Evolutionary conservation across 2,888 invertebrate genomes (phyloP), one percentile per base, ranked within the genome.

Genomic region (Falcaria lacertinaria): DNA sequence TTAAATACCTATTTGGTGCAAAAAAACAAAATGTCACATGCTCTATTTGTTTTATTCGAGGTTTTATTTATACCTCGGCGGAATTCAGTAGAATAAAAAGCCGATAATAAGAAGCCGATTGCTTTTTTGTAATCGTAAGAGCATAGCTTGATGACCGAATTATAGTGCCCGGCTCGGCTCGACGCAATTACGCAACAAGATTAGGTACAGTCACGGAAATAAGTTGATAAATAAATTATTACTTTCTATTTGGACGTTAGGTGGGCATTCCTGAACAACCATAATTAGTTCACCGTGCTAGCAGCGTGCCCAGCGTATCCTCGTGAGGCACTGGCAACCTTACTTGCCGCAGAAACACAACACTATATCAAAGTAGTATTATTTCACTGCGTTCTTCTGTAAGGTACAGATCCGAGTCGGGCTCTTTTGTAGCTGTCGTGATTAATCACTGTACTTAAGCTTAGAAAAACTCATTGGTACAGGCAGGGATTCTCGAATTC

Each of bases 111-210:
- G 32, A 42, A 42, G 40, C 41, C 36, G 19, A 47, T 48, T 32
- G 33, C 34, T 48, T 47, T 43, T 44, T 32, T 34, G 40, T 39
- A 41, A 47, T 48, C 43, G 45, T 52, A 49, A n/a, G n/a, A n/a
- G n/a, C n/a, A n/a, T 37, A 37, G 42, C 25, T 15, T 44, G 50
- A 54, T 48, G 48, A 39, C 33, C 44, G 37, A 36, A 43, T 44
- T 43, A 42, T 47, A 45, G 40, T 38, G 43, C 25, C 37, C 32
- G 44, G 44, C 25, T 35, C 32, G 44, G 44, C 45, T 49, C 42
- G 39, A 43, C 44, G 47, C 51, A 52, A 48, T 51, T 57, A 50
- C 44, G 39, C 50, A 40, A 49, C 43, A 19, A 45, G 34, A 33
- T 25, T 33, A 43, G 19, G 32, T 47, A 42, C 35, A 34, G 42